Base-by-base conservation (phyloP, 2,113 vertebrate species). In the Brachyhypopomus gauderio region DNA sequence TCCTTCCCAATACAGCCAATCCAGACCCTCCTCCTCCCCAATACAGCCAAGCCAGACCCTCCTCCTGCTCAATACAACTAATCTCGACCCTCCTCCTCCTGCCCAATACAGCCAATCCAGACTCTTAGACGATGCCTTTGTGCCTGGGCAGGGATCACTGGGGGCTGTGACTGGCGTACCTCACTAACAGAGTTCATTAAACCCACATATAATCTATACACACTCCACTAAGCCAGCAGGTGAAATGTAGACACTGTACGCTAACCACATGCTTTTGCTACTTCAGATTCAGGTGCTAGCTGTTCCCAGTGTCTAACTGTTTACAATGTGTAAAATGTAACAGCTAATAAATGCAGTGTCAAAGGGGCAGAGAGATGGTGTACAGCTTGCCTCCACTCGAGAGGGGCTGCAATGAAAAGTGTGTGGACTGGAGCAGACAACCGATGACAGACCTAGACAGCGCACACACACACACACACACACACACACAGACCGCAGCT, bases 371-470 rank as follows among this genome's bases (percentile, higher is more conserved):
- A 52, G 45, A 52, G 45, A 52, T 52, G 45, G 45, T 52, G 45
- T 52, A 11, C 12, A 52, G 45, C 12, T 41, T 63, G 45, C 8
- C 67, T 67, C 55, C 27, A 22, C 19, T 67, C 38, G 20, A 55
- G 4, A 36, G 63, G 34, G 62, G 75, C 66, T 45, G 56, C 45
- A 67, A 17, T 69, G 76, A 78, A 69, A 78, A 56, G 76, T 66
- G 48, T 66, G 72, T 72, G 70, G 27, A 77, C 89, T 88, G 84
- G 87, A 88, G 86, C 82, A 88, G 90, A 90, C 90, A 91, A 89
- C 90, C 89, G 91, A 83, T 87, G 89, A 85, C 88, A 89, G 85
- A 88, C 86, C 87, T 72, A 63, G 72, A 80, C 88, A 85, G 84
- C 87, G 85, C 88, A 87, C 90, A 76, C 36, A 48, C 45, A 52